phyloP scores from a whole-genome alignment of 92 coral and sea anemone genomes.

The Siderastrea siderea region DNA sequence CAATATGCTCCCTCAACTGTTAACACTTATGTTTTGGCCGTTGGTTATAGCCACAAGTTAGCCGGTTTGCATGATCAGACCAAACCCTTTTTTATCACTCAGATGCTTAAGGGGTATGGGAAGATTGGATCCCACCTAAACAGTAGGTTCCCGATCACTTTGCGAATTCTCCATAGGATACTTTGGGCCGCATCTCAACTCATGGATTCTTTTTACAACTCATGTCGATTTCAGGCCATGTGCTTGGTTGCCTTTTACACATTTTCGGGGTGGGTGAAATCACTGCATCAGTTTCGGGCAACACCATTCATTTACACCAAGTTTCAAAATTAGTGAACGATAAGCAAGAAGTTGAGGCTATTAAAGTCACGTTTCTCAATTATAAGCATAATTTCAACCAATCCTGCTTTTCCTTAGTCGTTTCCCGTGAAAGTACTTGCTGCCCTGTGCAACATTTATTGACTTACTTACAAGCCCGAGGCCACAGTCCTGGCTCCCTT shows the following conservation, averaged over 20 bases:
- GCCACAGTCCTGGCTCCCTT: conserved; percentile 30
- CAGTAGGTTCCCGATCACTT: conserved; percentile 23
- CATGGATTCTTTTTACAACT: conserved; percentile 4
- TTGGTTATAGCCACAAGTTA: conserved; percentile 65
- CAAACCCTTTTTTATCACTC: conserved; percentile 47
- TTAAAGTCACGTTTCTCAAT: conserved; percentile 51
- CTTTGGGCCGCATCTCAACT: neutral
- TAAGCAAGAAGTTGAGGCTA: conserved; percentile 5
- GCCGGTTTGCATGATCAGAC: conserved; percentile 32
- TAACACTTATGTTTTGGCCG: conserved; percentile 52
- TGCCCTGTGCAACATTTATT: conserved; percentile 43
- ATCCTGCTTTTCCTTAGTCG: conserved; percentile 39
- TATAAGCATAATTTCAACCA: conserved; percentile 60
- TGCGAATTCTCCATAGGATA: conserved; percentile 17
- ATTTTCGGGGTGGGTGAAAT: conserved; percentile 7
- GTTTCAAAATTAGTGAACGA: conserved; percentile 2
- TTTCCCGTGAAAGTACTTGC: conserved; percentile 19
- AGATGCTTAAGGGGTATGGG: conserved; percentile 72
- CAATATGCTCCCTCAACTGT: conserved; percentile 69
- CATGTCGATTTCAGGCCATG: conserved; percentile 44
- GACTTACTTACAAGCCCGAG: conserved; percentile 30
- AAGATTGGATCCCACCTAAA: conserved; percentile 48
- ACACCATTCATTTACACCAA: neutral
- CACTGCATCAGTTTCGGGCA: neutral
- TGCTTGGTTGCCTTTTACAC: conserved; percentile 21